These are phyloP conservation scores for Neuroscelio doddi DNA, from an alignment of 2,888 invertebrate genomes.

Conservation along the genomic window DNA sequence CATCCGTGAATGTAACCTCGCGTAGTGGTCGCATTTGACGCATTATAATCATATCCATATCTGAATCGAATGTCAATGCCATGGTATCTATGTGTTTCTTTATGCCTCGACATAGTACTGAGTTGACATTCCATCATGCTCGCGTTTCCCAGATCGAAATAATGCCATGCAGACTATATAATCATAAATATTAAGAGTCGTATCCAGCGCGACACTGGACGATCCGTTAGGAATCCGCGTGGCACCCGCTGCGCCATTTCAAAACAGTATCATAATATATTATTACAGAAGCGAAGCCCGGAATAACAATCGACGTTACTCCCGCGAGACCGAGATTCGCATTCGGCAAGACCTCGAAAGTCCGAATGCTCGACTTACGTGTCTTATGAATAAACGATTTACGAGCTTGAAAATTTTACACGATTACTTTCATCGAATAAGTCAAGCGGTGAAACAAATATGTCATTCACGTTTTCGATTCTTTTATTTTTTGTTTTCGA, in stretches of 20 bases:
- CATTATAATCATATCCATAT: slow-evolving; percentile 64
- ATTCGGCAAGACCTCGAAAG: slow-evolving; percentile 25
- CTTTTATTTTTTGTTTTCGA: slow-evolving; percentile 1
- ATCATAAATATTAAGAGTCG: slow-evolving; percentile 61
- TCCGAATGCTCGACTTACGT: slow-evolving; percentile 33
- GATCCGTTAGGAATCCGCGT: slow-evolving; percentile 65
- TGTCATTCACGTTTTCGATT: background rate
- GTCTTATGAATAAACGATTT: slow-evolving; percentile 38
- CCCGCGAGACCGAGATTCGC: slow-evolving; percentile 22
- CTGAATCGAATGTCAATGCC: slow-evolving; percentile 63
- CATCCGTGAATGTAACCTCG: slow-evolving; percentile 42
- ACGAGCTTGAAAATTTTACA: slow-evolving; percentile 14
- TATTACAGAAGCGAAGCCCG: slow-evolving; percentile 57
- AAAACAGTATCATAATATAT: slow-evolving; percentile 65
- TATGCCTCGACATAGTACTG: slow-evolving; percentile 33
- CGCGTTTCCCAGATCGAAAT: slow-evolving; percentile 71
- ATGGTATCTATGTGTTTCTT: slow-evolving; percentile 35
- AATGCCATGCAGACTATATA: slow-evolving; percentile 69
- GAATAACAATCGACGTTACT: slow-evolving; percentile 56
- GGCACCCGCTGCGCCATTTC: slow-evolving; percentile 57
- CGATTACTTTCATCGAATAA: slow-evolving; percentile 7
- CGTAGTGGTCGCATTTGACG: slow-evolving; percentile 50
- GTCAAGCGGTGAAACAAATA: background rate
- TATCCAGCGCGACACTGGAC: slow-evolving; percentile 28
- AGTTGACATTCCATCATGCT: slow-evolving; percentile 69